These are phyloP conservation scores for Upupa epops DNA, from an alignment of 2,113 vertebrate species.

Conservation along the genomic window DNA sequence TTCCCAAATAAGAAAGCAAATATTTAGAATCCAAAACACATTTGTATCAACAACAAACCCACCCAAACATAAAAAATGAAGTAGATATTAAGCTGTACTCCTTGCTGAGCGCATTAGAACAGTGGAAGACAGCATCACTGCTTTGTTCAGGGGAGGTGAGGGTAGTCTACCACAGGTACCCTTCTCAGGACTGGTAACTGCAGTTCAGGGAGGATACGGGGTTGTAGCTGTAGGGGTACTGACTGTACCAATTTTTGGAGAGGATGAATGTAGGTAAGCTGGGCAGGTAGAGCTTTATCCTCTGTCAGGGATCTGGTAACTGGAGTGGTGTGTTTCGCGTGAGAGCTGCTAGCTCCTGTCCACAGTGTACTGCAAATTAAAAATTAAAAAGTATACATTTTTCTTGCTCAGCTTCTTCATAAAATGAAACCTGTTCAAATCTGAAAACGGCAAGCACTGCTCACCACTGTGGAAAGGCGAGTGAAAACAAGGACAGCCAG, in stretches of 20 bases:
- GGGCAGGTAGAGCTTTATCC: not conserved
- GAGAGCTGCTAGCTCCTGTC: not conserved
- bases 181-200: not conserved
- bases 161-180: not conserved
- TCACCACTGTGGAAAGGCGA: constrained; percentile 36
- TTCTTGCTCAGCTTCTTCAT: not conserved
- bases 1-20: not conserved
- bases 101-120: fast-evolving
- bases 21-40: not conserved
- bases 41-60: not conserved
- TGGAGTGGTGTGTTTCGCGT: not conserved
- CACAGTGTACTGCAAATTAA: not conserved
- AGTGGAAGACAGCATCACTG: not conserved
- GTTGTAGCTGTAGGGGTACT: not conserved
- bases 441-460: constrained; percentile 40
- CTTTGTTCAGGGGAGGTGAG: not conserved
- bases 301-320: not conserved
- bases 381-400: not conserved
- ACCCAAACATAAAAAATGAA: not conserved
- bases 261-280: not conserved
- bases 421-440: not conserved
- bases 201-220: not conserved
- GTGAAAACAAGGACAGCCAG: constrained; percentile 68
- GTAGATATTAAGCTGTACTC: not conserved
- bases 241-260: not conserved